Conservation (phyloP, 2,888 invertebrate genomes). For the Sarcophaga carnaria region DNA sequence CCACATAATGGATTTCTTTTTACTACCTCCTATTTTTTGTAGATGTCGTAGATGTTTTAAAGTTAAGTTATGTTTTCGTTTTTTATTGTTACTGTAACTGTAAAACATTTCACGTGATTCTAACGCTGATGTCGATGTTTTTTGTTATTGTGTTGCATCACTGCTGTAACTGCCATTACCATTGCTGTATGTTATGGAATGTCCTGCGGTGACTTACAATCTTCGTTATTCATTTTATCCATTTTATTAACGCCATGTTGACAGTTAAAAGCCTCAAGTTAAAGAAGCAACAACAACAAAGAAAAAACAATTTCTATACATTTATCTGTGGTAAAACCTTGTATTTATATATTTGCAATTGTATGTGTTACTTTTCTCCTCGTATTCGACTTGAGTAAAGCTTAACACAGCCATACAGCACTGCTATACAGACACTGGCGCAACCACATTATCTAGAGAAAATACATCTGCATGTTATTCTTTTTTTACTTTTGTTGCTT, state of each 20-base stretch:
- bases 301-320: not conserved
- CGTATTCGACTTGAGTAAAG: too few species aligned
- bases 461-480: not conserved
- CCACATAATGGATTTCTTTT: too few species aligned
- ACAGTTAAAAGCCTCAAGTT: constrained; percentile 48
- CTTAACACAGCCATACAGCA: too few species aligned
- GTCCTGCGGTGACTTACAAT: constrained; percentile 53
- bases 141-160: not conserved
- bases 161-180: not conserved
- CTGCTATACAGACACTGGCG: too few species aligned
- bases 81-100: too few species aligned
- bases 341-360: not conserved
- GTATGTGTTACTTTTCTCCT: not conserved
- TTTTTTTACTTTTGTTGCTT: not conserved
- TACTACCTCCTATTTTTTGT: too few species aligned
- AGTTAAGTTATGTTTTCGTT: too few species aligned
- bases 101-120: too few species aligned
- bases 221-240: constrained; percentile 42
- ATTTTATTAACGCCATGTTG: constrained; percentile 46
- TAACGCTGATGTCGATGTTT: not conserved
- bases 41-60: too few species aligned
- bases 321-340: not conserved
- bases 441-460: too few species aligned
- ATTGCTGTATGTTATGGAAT: not conserved
- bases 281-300: too few species aligned